Conservation (phyloP, 2,888 invertebrate species). For the Aquatica leii region DNA sequence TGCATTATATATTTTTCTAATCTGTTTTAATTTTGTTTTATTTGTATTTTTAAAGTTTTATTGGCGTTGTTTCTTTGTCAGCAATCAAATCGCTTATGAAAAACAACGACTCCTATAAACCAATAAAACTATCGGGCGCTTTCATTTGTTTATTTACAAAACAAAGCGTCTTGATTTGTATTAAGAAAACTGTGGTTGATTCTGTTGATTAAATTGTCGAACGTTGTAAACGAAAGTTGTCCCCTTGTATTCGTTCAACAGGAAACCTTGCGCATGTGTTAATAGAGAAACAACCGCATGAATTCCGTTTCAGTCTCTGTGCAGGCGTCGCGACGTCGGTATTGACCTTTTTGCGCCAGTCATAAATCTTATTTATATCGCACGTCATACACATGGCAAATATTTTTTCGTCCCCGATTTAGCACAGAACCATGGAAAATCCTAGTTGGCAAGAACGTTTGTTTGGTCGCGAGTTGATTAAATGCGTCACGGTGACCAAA, state of each 20-base stretch:
- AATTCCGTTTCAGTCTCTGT: conserved; percentile 45
- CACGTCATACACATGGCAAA: conserved; percentile 4
- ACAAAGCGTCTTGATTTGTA: neutral
- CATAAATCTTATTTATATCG: conserved; percentile 10
- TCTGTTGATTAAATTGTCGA: too few species aligned
- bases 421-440: neutral
- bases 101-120: too few species aligned
- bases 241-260: neutral
- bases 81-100: too few species aligned
- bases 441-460: conserved; percentile 67
- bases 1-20: too few species aligned
- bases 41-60: too few species aligned
- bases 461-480: conserved; percentile 66
- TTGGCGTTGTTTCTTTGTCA: too few species aligned
- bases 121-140: too few species aligned
- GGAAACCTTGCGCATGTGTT: conserved; percentile 24
- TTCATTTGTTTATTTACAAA: neutral
- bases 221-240: too few species aligned
- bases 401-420: neutral
- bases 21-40: too few species aligned
- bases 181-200: too few species aligned
- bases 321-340: conserved; percentile 49
- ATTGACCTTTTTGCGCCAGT: conserved; percentile 25
- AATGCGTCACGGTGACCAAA: conserved; percentile 62
- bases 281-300: conserved; percentile 23